Evolutionary conservation across 2,113 vertebrate genomes (phyloP), one percentile per base, ranked within the genome.

Genomic region (Anoplopoma fimbria): DNA sequence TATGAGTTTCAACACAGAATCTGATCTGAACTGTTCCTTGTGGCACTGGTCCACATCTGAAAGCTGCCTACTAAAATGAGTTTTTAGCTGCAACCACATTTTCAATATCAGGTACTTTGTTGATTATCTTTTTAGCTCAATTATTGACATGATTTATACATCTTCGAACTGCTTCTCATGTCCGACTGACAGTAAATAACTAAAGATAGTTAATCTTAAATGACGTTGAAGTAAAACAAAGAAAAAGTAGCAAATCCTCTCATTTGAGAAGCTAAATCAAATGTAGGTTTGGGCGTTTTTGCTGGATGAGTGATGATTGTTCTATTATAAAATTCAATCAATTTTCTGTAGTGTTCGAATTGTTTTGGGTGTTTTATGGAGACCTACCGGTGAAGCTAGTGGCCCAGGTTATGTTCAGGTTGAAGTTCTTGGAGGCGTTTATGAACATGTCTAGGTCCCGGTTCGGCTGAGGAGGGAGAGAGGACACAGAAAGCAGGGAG

Each of bases 361-460:
- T 10, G 17, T 51, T 12, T 60, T 5, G 23, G 9, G 25, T 17
- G 17, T 9, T 9, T 12, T 5, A 9, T 33, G 5, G 57, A 19
- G 61, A 74, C 79, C 21, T 94, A 99, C 98, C 98, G 89, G 97
- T 95, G 94, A 99, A 99, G 87, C 98, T 99, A 1, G 97, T 95
- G 1, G 98, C 97, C 98, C 98, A 99, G 29, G 98, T 99, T 27
- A 99, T 99, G 89, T 99, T 99, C 86, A 99, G 97, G 92, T 99
- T 99, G 94, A 99, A 99, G 93, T 99, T 99, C 94, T 99, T 99
- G 2, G 98, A 99, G 47, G 98, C 98, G 21, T 99, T 99, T 90
- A 99, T 99, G 89, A 99, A 99, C 97, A 99, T 98, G 89, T 99
- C 98, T 49, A 99, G 94, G 89, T 99, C 98, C 88, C 98, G 94